Conservation (phyloP, 23 tunicate species). For the Trididemnum nubilum region DNA sequence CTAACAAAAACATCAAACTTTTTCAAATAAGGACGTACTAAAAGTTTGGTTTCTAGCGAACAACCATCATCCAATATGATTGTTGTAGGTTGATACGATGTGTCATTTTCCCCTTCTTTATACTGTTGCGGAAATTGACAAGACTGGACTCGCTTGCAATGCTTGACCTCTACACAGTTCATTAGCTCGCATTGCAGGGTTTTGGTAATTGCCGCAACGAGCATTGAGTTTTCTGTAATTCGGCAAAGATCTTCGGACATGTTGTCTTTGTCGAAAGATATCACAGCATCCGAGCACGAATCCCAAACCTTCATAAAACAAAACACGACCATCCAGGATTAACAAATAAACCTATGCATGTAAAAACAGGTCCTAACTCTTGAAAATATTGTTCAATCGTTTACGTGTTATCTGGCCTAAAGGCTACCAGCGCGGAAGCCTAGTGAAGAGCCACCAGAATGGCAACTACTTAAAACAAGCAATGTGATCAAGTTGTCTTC, state of each 20-base stretch:
- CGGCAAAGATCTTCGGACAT: conserved; percentile 63
- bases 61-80: conserved; percentile 40
- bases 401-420: too few relatives aligned
- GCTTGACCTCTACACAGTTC: conserved; percentile 25
- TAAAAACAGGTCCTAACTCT: background rate
- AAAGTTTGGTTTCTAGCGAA: conserved; percentile 39
- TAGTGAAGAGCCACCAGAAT: too few relatives aligned
- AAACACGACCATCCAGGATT: background rate
- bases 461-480: too few relatives aligned
- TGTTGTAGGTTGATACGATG: background rate
- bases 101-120: conserved; percentile 14
- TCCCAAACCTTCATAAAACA: conserved; percentile 77
- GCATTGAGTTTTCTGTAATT: conserved; percentile 66
- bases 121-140: conserved; percentile 48
- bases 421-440: too few relatives aligned
- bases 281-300: conserved; percentile 80
- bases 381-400: too few relatives aligned
- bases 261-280: conserved; percentile 53
- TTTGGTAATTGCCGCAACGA: conserved; percentile 29
- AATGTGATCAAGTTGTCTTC: too few relatives aligned
- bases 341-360: background rate
- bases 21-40: conserved; percentile 49
- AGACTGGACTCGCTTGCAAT: conserved; percentile 27
- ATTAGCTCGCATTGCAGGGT: conserved; percentile 12
- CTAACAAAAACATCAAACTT: too few relatives aligned